These are phyloP conservation scores for Cancer borealis DNA, from an alignment of 2,888 invertebrate genomes.

Conservation along the genomic window DNA sequence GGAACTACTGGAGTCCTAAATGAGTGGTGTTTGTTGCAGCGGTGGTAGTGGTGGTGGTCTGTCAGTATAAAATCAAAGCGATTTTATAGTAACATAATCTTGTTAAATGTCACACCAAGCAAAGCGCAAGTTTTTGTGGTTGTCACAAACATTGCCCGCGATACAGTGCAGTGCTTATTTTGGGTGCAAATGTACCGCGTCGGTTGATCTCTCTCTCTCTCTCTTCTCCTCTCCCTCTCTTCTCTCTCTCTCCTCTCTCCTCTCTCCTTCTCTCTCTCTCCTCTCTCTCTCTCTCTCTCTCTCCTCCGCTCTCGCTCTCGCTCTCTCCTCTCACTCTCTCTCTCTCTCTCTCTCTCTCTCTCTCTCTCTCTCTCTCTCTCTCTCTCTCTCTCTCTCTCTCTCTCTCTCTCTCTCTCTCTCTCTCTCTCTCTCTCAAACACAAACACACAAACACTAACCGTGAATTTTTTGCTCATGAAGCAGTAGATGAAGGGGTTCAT, in stretches of 20 bases:
- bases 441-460: constrained; percentile 61
- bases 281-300: neutral
- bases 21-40: no score
- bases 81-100: no score
- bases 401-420: constrained; percentile 32
- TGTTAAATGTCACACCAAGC: no score
- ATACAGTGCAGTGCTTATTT: no score
- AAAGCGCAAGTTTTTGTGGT: no score
- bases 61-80: no score
- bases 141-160: no score
- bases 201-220: no score
- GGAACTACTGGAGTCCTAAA: no score
- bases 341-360: neutral
- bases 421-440: neutral
- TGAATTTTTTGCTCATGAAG: constrained; percentile 79
- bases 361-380: constrained; percentile 12
- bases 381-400: constrained; percentile 1
- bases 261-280: constrained; percentile 12
- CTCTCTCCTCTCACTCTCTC: neutral
- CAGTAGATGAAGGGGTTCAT: constrained; percentile 79
- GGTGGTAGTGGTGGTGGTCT: no score
- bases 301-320: no score
- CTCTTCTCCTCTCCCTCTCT: neutral
- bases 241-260: neutral
- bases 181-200: no score